Base-by-base conservation (phyloP, 92 coral and sea anemone species). In the Blastomussa wellsi region DNA sequence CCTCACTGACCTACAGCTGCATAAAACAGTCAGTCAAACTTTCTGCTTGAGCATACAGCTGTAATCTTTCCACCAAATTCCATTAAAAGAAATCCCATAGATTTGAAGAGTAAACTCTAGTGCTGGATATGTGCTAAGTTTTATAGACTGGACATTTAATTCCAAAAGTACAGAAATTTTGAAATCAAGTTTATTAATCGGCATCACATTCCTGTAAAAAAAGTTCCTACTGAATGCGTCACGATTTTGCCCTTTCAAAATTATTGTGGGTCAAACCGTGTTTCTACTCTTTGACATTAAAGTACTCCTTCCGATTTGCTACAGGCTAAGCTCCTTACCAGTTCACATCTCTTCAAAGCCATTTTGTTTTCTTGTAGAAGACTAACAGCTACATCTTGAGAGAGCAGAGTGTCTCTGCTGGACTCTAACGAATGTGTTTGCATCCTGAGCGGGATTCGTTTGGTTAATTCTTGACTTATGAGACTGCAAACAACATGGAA, bases 341-440 rank as follows among this genome's bases (percentile, higher is more conserved):
- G 82, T 85, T 94, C 99, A 88, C 98, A 94, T 86, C 99, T 87
- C 86, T 90, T 91, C 70, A 96, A 91, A 6, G 99, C 98, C 64
- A 77, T 86, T 69, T 94, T 91, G 90, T 96, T 94, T 78, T 91
- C 95, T 77, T 92, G 96, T 17, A 96, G 76, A 37, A 96, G 94
- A 67, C 86, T 86, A 47, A 96, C 98, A 69, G 98, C 98, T 26
- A 96, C 96, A 87, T 94, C 98, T 87, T 96, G 99, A 32, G 95
- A 92, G 20, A 96, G 92, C 64, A 91, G 93, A 24, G 96, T 94
- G 70, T 94, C 93, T 53, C 83, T 94, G 80, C 79, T 92, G 84
- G 90, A 86, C 55, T 94, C 98, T 39, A 79, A 44, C 11, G 95
- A 64, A 53, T 88, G 87, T 8, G 92, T 86, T n/a, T 89, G 91